Conservation (phyloP, 2,888 invertebrate species). For the Leucophora obtusa region DNA sequence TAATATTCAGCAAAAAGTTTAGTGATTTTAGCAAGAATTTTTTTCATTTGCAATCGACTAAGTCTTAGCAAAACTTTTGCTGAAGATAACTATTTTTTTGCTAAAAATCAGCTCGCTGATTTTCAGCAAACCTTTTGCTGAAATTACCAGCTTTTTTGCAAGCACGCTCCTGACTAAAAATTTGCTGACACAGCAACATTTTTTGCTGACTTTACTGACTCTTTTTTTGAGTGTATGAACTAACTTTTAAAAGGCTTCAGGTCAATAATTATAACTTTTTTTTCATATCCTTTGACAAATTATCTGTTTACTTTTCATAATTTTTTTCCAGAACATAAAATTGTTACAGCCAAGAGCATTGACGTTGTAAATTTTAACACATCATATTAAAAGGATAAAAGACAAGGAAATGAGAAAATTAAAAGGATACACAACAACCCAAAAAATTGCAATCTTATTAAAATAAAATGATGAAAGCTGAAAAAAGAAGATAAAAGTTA, state of each 20-base stretch:
- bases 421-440: neutral
- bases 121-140: too few species aligned
- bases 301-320: neutral
- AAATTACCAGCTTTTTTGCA: too few species aligned
- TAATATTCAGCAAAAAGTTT: too few species aligned
- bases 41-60: too few species aligned
- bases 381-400: constrained; percentile 19
- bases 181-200: too few species aligned
- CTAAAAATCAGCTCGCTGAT: too few species aligned
- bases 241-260: neutral
- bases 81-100: too few species aligned
- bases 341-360: constrained; percentile 20
- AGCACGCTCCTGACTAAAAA: too few species aligned
- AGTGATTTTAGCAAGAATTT: too few species aligned
- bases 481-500: neutral
- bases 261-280: neutral
- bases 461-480: neutral
- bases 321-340: constrained; percentile 36
- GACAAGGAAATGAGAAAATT: neutral
- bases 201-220: too few species aligned
- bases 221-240: too few species aligned
- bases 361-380: constrained; percentile 37
- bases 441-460: neutral
- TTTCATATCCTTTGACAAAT: neutral
- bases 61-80: too few species aligned